phyloP scores from a whole-genome alignment of 1,140 invertebrate species.

The Yoshiicerus persimilis region DNA sequence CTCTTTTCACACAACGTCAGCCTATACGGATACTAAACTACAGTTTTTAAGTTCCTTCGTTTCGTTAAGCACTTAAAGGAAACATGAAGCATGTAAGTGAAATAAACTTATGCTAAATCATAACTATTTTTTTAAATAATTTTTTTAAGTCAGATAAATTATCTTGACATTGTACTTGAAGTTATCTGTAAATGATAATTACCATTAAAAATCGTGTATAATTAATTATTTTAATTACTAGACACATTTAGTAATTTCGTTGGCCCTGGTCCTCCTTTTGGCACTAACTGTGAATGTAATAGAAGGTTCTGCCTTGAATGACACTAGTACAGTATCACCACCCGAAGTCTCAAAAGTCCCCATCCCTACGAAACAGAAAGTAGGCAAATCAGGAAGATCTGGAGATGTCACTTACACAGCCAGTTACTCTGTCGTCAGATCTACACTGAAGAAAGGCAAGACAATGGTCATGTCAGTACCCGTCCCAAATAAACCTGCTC shows the following conservation, averaged over 20 bases:
- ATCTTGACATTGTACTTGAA: neutral
- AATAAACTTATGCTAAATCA: too few relatives aligned
- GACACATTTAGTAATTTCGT: neutral
- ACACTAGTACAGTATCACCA: neutral
- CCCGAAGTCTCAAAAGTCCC: neutral
- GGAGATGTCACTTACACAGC: constrained; percentile 33
- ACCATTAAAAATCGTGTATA: neutral
- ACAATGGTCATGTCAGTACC: neutral
- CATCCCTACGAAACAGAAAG: neutral
- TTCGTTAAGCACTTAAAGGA: neutral
- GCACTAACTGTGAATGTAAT: neutral
- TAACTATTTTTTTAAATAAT: too few relatives aligned
- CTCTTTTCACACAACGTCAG: too few relatives aligned
- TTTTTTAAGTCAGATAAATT: too few relatives aligned
- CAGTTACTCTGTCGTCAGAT: constrained; percentile 25
- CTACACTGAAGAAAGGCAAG: neutral
- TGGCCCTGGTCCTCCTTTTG: neutral
- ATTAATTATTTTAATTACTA: constrained; percentile 7
- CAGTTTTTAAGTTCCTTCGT: neutral
- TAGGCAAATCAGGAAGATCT: neutral
- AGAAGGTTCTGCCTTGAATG: neutral
- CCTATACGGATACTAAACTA: neutral
- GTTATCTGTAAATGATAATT: neutral
- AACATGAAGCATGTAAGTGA: neutral
- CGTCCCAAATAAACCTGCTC: neutral